Evolutionary conservation across 2,797 vertebrate genomes (phyloP), one percentile per base, ranked within the genome.

Genomic region (Podarcis siculus): DNA sequence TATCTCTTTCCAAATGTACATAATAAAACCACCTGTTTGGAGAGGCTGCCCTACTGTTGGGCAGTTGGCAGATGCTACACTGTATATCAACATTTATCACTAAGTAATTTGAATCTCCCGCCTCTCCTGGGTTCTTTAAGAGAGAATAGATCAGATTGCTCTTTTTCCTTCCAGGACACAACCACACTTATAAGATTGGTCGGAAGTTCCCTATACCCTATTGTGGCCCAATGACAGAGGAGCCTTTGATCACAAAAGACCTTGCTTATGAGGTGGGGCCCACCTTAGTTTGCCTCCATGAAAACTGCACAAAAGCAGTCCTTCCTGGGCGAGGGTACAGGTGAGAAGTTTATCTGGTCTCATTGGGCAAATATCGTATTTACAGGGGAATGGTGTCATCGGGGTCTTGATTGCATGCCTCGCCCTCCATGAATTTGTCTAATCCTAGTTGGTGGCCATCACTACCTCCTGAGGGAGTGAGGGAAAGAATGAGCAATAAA

Each of bases 191-290:
- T 45, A 82, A 82, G 55, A 75, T n/a, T 6, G 37, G 55, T 10
- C 35, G 23, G 4, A 61, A 15, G 19, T 75, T 87, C 55, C 79
- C 86, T 32, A 10, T 87, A 5, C 86, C 79, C 30, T 21, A 1
- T 8, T 87, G 86, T 19, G 39, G 49, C 4, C 86, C 71, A 10
- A 3, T 75, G 32, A 3, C 32, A 8, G 55, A 32, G 1, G 32
- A 75, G 7, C 37, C 69, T 32, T 32, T 49, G 30, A 13, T 23
- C n/a, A 3, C 17, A 32, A 37, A 32, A 49, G 75, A 79, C 21
- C 39, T 66, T 66, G 86, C 79, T 42, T 87, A 73, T 82, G 35
- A 82, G 58, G 58, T 82, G 69, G 86, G 86, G 5, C 86, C 86
- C 13, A 64, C 37, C 4, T 42, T 87, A 45, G 55, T 42, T 42